A percentile compares a stretch with the other conserved stretches of the same genome.
These are phyloP conservation scores for Myotis findleyi DNA, from an alignment of 2,797 vertebrate species.

Conservation along the genomic window DNA sequence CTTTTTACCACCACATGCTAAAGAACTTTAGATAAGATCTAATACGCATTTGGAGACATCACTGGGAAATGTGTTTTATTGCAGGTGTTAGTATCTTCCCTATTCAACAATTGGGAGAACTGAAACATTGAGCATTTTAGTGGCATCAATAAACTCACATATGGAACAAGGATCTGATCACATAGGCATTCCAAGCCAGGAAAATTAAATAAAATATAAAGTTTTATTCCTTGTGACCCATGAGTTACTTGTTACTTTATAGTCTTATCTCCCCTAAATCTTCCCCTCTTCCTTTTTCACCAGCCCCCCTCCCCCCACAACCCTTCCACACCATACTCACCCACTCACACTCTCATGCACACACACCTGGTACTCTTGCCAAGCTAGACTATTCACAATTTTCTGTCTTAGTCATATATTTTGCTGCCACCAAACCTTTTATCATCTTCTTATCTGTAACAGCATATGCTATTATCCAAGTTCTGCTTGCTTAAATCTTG, in stretches of 20 bases:
- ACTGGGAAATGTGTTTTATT: slow-evolving; percentile 18
- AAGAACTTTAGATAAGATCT: background rate
- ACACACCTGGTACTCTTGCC: background rate
- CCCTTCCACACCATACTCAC: background rate
- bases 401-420: background rate
- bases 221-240: background rate
- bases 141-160: background rate
- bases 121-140: background rate
- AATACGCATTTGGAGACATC: background rate
- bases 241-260: background rate
- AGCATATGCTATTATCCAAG: background rate
- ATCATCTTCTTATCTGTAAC: background rate
- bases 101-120: background rate
- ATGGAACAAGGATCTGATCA: background rate
- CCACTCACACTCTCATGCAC: background rate
- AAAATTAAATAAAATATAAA: slow-evolving; percentile 10
- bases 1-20: background rate
- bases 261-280: background rate
- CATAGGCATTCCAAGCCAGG: background rate
- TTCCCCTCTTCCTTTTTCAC: background rate
- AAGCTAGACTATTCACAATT: background rate
- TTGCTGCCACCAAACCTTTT: background rate
- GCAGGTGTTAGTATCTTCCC: background rate
- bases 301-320: too few relatives aligned
- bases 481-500: background rate